Conservation (phyloP, 2,797 vertebrate genomes). For the Acrossocheilus fasciatus region DNA sequence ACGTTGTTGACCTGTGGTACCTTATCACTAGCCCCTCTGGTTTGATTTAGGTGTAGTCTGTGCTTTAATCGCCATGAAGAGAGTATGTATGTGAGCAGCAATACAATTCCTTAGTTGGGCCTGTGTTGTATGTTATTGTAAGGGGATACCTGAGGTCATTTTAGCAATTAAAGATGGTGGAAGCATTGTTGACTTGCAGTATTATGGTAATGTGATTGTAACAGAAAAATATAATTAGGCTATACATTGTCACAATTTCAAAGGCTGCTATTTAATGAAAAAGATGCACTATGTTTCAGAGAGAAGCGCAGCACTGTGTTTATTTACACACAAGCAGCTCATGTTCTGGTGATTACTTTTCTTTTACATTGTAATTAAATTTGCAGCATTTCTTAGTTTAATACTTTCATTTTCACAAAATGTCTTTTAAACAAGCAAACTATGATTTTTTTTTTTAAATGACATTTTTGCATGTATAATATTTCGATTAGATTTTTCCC, state of each 20-base stretch:
- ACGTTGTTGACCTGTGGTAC: constrained; percentile 24
- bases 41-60: constrained; percentile 30
- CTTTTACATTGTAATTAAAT: too few relatives aligned
- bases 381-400: too few relatives aligned
- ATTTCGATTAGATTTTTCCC: too few relatives aligned
- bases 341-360: too few relatives aligned
- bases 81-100: constrained; percentile 7
- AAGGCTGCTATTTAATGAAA: not conserved
- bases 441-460: too few relatives aligned
- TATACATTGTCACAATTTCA: not conserved
- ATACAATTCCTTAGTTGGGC: constrained; percentile 27
- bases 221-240: not conserved
- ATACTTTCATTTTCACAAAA: too few relatives aligned
- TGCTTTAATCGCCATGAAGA: constrained; percentile 16
- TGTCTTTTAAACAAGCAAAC: too few relatives aligned
- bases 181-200: constrained; percentile 24
- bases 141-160: constrained; percentile 37
- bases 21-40: constrained; percentile 20
- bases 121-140: constrained; percentile 26
- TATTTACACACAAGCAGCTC: too few relatives aligned
- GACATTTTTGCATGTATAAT: too few relatives aligned
- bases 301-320: too few relatives aligned
- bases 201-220: constrained; percentile 26
- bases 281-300: too few relatives aligned
- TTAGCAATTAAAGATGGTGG: constrained; percentile 36